A percentile compares a stretch with the other conserved stretches of the same genome.
Conservation (phyloP, 1,140 invertebrate species). For the Steinernema khuongi region DNA sequence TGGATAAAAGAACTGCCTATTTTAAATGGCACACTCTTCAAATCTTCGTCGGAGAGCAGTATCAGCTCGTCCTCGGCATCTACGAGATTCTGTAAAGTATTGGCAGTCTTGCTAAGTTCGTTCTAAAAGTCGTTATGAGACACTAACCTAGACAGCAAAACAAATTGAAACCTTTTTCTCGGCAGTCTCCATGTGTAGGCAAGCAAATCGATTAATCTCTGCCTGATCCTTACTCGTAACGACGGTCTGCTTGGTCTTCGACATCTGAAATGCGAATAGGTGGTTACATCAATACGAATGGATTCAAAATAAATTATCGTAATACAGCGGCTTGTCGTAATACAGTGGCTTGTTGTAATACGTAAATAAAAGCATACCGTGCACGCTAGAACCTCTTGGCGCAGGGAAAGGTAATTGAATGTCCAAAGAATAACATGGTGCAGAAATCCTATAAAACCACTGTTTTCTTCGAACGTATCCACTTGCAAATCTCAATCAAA, state of each 20-base stretch:
- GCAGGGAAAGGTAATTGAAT: too few relatives aligned
- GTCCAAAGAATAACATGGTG: too few relatives aligned
- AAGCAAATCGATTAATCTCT: constrained; percentile 91
- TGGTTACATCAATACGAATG: neutral
- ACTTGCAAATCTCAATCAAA: too few relatives aligned
- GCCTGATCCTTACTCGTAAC: constrained; percentile 90
- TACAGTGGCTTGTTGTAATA: too few relatives aligned
- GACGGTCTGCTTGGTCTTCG: neutral
- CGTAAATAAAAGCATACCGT: too few relatives aligned
- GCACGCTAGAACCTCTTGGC: too few relatives aligned
- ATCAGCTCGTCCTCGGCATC: constrained; percentile 82
- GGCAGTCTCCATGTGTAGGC: constrained; percentile 81
- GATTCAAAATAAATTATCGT: too few relatives aligned
- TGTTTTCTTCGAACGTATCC: too few relatives aligned
- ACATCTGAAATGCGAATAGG: neutral
- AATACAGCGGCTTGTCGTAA: too few relatives aligned
- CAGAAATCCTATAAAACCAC: too few relatives aligned
- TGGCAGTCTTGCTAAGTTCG: constrained; percentile 60
- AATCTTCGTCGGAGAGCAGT: constrained; percentile 72
- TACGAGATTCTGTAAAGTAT: constrained; percentile 82
- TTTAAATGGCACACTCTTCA: constrained; percentile 60
- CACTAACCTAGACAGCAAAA: constrained; percentile 26
- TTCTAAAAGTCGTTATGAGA: constrained; percentile 31
- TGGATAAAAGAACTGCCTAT: constrained; percentile 44
- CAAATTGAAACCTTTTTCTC: constrained; percentile 77